phyloP scores from a whole-genome alignment of 2,888 invertebrate genomes.

The Drosophila acutilabella region DNA sequence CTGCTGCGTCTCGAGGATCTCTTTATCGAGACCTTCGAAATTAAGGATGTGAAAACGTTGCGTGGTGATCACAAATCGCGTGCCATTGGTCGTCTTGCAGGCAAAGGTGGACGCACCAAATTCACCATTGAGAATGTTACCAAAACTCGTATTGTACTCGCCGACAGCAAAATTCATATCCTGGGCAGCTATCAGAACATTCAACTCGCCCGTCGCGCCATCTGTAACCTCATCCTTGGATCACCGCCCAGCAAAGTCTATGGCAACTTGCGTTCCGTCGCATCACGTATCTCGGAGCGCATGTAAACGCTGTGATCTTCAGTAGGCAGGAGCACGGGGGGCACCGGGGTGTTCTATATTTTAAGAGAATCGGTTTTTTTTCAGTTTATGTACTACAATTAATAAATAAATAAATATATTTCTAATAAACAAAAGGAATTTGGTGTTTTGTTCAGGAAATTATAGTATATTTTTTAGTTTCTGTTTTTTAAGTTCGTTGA shows the following conservation, averaged over 20 bases:
- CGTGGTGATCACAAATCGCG: constrained; percentile 98
- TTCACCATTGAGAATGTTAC: constrained; percentile 99
- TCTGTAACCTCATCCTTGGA: constrained; percentile 98
- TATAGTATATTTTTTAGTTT: no score
- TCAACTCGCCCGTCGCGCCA: constrained; percentile 95
- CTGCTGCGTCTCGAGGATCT: constrained; percentile 97
- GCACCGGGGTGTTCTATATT: no score
- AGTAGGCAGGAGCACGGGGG: no score
- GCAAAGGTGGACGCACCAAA: constrained; percentile 98
- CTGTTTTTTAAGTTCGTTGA: not conserved
- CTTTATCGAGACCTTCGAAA: constrained; percentile 98
- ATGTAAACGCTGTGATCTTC: constrained; percentile 86
- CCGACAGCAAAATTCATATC: constrained; percentile 98
- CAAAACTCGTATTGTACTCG: constrained; percentile 98
- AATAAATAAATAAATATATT: constrained; percentile 26
- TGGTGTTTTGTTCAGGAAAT: not conserved
- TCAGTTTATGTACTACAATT: constrained; percentile 27
- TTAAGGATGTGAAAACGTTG: constrained; percentile 97
- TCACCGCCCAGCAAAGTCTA: constrained; percentile 99
- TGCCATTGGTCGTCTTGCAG: constrained; percentile 97
- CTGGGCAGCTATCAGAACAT: constrained; percentile 99
- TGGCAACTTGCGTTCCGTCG: constrained; percentile 95
- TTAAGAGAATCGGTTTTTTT: constrained; percentile 17
- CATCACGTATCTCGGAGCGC: constrained; percentile 92
- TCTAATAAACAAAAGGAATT: not conserved